These are phyloP conservation scores for Dipodomys spectabilis DNA, from an alignment of 2,113 vertebrate species.

Conservation along the genomic window DNA sequence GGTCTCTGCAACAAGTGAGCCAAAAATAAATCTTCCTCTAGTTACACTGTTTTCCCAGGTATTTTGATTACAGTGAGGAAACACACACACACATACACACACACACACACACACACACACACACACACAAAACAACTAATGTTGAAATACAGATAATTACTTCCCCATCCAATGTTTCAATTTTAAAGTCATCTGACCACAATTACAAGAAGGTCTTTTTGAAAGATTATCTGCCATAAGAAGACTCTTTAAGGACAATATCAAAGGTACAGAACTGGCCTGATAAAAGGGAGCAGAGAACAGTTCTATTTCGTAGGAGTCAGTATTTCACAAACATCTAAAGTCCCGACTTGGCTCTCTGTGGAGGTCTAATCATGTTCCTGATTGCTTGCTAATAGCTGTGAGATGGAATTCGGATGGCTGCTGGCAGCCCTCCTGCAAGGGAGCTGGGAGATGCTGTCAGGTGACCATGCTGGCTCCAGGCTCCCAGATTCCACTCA, in stretches of 20 bases:
- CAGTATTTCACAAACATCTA: not conserved
- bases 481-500: fast-evolving
- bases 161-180: no score
- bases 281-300: not conserved
- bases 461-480: fast-evolving
- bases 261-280: not conserved
- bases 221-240: not conserved
- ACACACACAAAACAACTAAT: no score
- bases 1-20: no score
- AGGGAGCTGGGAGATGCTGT: fast-evolving
- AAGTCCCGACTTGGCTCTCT: not conserved
- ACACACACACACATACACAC: not conserved
- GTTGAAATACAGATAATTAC: no score
- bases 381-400: conserved; percentile 24
- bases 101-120: not conserved
- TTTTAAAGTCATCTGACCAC: not conserved
- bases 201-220: not conserved
- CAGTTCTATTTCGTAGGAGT: not conserved
- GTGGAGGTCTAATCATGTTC: not conserved
- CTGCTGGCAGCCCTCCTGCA: not conserved
- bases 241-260: not conserved
- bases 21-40: not conserved
- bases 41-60: not conserved
- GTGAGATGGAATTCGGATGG: not conserved
- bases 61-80: not conserved